Base-by-base conservation (phyloP, 1,140 invertebrate species). In the Solenopsis invicta region DNA sequence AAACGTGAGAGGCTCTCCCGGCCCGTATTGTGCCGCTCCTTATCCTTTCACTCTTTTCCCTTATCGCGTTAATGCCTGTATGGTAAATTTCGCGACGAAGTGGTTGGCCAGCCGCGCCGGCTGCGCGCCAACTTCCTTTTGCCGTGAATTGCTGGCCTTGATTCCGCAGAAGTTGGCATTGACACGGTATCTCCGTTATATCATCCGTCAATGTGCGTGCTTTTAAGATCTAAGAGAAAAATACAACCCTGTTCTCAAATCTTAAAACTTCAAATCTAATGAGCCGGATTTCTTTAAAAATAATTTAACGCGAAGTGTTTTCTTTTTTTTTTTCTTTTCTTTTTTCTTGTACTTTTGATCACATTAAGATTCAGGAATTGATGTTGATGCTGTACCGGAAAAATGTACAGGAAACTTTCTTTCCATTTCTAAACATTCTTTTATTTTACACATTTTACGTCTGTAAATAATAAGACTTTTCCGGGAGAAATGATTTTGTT, bases 21-120 rank as follows among this genome's bases (percentile, higher is more conserved):
- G 10, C 24, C 24, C 8, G 41, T 37, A 74, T 59, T 56, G 37
- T 66, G 78, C 59, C 76, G 24, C 82, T 67, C 56, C 76, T 52
- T 89, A 74, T 81, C 91, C 89, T 92, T 92, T 92, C 91, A 92
- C 91, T 92, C 89, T 89, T 84, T 86, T 85, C 77, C 80, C 75
- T 86, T 87, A 91, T 90, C 76, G 54, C 34, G 12, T 90, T 78
- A 77, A 45, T 87, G 52, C 8, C 56, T 1, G 13, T n/a, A 18
- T 41, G 18, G 69, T 34, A 75, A 84, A 84, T 84, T 84, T 54
- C 69, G 16, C 12, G 52, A 54, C 52, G 18, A 41, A 56, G 54
- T 48, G 9, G n/a, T 37, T 21, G 21, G 21, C 56, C n/a, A 4
- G 64, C n/a, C 66, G 5, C 52, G 50, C 16, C 6, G 4, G n/a